Evolutionary conservation across 2,888 invertebrate genomes (phyloP).

Genomic region (Calameuta filiformis): DNA sequence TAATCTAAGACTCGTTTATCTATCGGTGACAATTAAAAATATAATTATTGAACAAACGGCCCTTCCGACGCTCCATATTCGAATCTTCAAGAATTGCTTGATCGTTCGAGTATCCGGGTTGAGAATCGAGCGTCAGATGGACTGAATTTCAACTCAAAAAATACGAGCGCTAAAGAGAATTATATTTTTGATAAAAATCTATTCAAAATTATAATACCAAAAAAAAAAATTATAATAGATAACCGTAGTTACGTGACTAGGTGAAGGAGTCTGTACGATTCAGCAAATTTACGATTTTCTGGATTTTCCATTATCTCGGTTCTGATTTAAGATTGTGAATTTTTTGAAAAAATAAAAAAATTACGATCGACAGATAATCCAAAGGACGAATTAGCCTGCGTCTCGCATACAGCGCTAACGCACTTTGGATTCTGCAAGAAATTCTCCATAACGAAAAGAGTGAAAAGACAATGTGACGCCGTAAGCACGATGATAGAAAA

Average conservation of each 20-base stretch:
- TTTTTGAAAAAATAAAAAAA: background rate
- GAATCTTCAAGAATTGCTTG: slow-evolving; percentile 64
- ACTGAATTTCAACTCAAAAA: slow-evolving; percentile 34
- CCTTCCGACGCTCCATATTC: slow-evolving; percentile 58
- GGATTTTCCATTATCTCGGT: background rate
- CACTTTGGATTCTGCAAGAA: background rate
- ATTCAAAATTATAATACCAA: slow-evolving; percentile 37
- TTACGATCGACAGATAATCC: background rate
- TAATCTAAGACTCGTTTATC: slow-evolving; percentile 17
- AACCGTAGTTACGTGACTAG: background rate
- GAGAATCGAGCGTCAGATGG: slow-evolving; percentile 58
- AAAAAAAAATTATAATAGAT: background rate
- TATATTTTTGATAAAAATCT: slow-evolving; percentile 63
- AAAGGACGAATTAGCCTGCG: background rate
- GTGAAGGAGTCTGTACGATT: background rate
- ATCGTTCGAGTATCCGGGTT: slow-evolving; percentile 63
- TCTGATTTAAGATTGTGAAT: background rate
- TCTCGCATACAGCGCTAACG: background rate
- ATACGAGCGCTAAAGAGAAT: slow-evolving; percentile 15
- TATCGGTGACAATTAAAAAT: slow-evolving; percentile 20
- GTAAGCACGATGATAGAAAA: slow-evolving; percentile 11
- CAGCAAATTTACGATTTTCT: background rate
- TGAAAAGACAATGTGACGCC: background rate
- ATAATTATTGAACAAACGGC: slow-evolving; percentile 30
- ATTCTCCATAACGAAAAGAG: background rate